Base-by-base conservation (phyloP, 2,113 vertebrate genomes). In the Chlorodrepanis virens region DNA sequence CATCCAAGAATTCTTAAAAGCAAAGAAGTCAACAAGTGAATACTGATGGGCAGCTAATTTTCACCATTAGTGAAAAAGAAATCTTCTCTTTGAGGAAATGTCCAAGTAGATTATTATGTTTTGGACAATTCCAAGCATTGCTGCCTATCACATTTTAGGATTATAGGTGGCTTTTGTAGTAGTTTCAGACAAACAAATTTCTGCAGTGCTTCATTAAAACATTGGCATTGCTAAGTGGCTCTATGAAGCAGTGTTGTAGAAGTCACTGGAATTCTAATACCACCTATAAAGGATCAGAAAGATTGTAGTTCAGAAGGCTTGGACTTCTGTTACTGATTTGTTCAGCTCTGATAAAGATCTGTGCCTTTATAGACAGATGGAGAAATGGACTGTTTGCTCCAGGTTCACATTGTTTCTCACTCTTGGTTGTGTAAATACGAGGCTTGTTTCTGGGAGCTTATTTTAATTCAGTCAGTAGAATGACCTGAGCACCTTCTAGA, bases 11-110 rank as follows among this genome's bases (percentile, higher is more conserved):
- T 53, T 89, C 27, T 27, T 72, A 25, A 17, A 20, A 86, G 39
- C 2, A 0, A 29, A 21, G 18, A 83, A 35, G 24, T 14, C 0
- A 1, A 31, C 35, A 29, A 22, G 5, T 29, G 10, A 47, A 39
- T 80, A n/a, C 25, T 57, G 50, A 28, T 61, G 24, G 54, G 24
- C 45, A 81, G 42, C 45, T 77, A 17, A 57, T 74, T 74, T 87
- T 57, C 37, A 56, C 25, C 10, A 6, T 8, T 53, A 42, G 16
- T 89, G 60, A 33, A 67, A 72, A 82, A 59, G 28, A 69, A 69
- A 13, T 25, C 15, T 56, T 12, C 10, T 49, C 12, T 68, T 49
- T 33, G 65, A 72, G 37, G 64, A 37, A 25, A 37, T 68, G 25
- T 76, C 57, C 17, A 28, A 24, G 39, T 27, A 59, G 39, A 47